Evolutionary conservation across 2,797 vertebrate genomes (phyloP).

Genomic region (Momotus momota): DNA sequence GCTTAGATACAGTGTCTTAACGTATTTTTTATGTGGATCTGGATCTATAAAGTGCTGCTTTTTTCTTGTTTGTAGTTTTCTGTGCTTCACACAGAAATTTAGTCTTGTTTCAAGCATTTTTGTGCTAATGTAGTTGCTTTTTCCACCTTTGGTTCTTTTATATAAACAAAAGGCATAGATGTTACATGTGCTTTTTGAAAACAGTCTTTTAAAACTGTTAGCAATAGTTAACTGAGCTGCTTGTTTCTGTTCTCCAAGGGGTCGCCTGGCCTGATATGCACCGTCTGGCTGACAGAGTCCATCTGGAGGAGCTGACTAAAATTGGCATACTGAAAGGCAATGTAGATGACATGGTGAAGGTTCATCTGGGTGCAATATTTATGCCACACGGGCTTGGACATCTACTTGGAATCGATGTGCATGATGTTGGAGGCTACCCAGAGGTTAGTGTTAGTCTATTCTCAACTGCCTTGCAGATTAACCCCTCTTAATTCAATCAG

Average conservation of each 20-base stretch:
- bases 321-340: constrained; percentile 87
- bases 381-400: constrained; percentile 98
- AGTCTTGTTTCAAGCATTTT: background rate
- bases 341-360: constrained; percentile 92
- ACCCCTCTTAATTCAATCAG: background rate
- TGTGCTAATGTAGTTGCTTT: background rate
- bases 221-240: constrained; percentile 35
- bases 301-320: constrained; percentile 91
- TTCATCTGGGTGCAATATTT: constrained; percentile 91
- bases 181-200: background rate
- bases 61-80: background rate
- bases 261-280: constrained; percentile 95
- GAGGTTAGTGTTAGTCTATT: constrained; percentile 83
- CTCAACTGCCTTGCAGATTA: background rate
- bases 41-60: background rate
- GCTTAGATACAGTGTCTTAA: background rate
- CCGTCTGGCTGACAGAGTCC: constrained; percentile 89
- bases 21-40: background rate
- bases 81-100: background rate
- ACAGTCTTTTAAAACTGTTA: background rate
- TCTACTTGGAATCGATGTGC: constrained; percentile 94
- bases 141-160: background rate
- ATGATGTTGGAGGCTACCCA: constrained; percentile 96
- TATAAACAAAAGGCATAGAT: background rate
- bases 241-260: constrained; percentile 76